Evolutionary conservation across 2,888 invertebrate species (phyloP), one percentile per base, ranked within the genome.

Genomic region (Cosmorhoe ocellata): DNA sequence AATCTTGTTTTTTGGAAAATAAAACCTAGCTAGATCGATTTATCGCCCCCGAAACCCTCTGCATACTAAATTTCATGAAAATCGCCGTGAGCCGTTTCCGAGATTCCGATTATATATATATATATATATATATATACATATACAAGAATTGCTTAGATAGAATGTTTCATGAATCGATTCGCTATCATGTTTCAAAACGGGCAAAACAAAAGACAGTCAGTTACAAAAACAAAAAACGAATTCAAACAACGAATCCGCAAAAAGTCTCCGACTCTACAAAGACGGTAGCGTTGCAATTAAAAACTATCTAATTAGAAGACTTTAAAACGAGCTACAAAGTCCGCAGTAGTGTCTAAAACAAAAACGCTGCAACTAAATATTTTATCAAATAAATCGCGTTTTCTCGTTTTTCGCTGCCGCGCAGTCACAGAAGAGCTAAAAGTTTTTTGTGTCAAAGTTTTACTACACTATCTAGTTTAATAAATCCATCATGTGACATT

Each of bases 361-460:
- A 77, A 79, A 79, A 71, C 59, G 67, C 52, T 54, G 54, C 64
- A 69, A 69, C 64, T 73, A 74, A 79, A 81, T 78, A 73, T 79
- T 78, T 76, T 76, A 79, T 71, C 63, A 74, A 71, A 74, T 71
- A 73, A 77, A 79, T 78, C 77, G 73, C 67, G 64, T 64, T 72
- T 70, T 57, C 67, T 71, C 65, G 66, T 72, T 74, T 70, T 72
- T 63, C 64, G 56, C 59, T 54, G 43, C 53, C 51, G 48, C 51
- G 47, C 42, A 48, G 59, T 1, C 12, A 47, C 39, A 39, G 46
- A 34, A 10, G 2, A 9, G 3, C 6, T 18, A 12, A 9, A 14
- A 47, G 28, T 39, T 26, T 0, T 22, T 2, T 18, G 0, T 4
- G 9, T 11, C 9, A 27, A n/a, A 28, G 34, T 18, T 28, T 40